Evolutionary conservation across 2,797 vertebrate genomes (phyloP).

Genomic region (Parotocinclus haroldoi): DNA sequence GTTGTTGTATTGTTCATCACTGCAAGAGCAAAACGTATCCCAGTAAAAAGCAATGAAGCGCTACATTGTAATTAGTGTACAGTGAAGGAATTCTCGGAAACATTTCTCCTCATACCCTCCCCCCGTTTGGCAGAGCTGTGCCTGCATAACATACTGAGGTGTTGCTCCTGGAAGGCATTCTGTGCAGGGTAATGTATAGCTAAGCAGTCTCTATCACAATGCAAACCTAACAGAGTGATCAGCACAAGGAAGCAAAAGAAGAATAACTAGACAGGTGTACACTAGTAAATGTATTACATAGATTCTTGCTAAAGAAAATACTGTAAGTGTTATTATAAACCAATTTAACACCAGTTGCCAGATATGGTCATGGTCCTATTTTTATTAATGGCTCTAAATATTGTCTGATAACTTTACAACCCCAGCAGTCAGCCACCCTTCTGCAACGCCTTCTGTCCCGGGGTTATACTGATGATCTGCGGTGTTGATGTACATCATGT

Average conservation of each 20-base stretch:
- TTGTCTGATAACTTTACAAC: too few relatives aligned
- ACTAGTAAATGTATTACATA: too few relatives aligned
- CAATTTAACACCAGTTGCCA: too few relatives aligned
- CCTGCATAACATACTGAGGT: conserved; percentile 31
- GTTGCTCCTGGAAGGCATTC: conserved; percentile 41
- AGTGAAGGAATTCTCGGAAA: conserved; percentile 36
- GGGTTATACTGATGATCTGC: too few relatives aligned
- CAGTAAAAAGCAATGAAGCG: conserved; percentile 61
- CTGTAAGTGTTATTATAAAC: too few relatives aligned
- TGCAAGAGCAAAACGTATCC: conserved; percentile 52
- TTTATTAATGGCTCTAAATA: too few relatives aligned
- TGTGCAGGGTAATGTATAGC: conserved; percentile 41
- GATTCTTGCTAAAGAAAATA: too few relatives aligned
- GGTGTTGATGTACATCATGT: too few relatives aligned
- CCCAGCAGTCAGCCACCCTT: too few relatives aligned
- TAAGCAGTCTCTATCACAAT: conserved; percentile 2
- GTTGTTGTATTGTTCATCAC: conserved; percentile 48
- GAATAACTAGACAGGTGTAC: background rate
- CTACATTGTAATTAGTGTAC: conserved; percentile 60
- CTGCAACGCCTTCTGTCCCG: too few relatives aligned
- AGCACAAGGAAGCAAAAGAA: background rate
- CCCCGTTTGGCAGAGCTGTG: conserved; percentile 25
- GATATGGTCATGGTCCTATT: too few relatives aligned
- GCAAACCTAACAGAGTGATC: background rate
- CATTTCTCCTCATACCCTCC: conserved; percentile 27